Base-by-base conservation (phyloP, 1,140 invertebrate genomes). In the Ostrea edulis region DNA sequence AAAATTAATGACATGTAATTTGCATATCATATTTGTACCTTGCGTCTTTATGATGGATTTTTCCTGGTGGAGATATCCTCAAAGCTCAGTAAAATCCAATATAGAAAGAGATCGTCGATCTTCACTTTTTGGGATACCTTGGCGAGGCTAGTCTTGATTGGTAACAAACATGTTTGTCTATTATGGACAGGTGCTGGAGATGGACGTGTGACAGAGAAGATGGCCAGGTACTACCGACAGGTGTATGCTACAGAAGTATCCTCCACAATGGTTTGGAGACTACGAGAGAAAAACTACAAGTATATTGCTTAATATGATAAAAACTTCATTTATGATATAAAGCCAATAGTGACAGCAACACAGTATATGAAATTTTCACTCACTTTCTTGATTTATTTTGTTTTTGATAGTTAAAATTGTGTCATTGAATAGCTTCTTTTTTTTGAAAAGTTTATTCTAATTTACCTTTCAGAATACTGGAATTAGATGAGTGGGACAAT, bases 231-330 rank as follows among this genome's bases (percentile, higher is more conserved):
- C 89, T 96, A 97, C 88, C 91, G 95, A 22, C 94, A 96, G 25
- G 96, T 97, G 44, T 97, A 97, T 94, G 97, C 97, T 68, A 99
- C 98, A 0, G 98, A 99, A 95, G 97, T 98, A 89, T 98, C 98
- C 0, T 94, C 95, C 0, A 96, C 97, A 12, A 98, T 98, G 98
- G 95, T 96, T 90, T 97, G 96, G 92, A 95, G 97, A 51, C 95
- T 98, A 9, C 93, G 95, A 17, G 95, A 96, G 90, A 97, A 96
- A 91, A 97, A 97, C 88, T 98, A 97, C 95, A 96, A 95, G 97
- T 98, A 95, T 95, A 96, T 0, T 22, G 25, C 8, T 17, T 44
- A 1, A 44, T 44, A 44, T 44, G 35, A 44, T 44, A 44, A 44
- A 44, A 44, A 44, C 35, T 44, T 44, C 35, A n/a, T 44, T 1